Conservation (phyloP, 1,140 invertebrate genomes). For the Daktulosphaira vitifoliae region DNA sequence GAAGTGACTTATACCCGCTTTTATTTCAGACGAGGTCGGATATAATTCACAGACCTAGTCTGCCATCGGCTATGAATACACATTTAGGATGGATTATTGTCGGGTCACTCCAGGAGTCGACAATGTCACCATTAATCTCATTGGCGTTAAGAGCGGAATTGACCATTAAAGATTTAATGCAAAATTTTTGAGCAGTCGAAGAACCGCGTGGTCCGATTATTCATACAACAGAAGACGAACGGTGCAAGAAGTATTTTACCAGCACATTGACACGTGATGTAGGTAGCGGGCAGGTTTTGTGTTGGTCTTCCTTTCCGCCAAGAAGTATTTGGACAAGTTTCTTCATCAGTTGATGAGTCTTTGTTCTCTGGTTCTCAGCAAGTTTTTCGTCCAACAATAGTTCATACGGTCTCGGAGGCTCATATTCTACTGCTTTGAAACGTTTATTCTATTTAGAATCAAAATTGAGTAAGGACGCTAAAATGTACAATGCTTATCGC, state of each 20-base stretch:
- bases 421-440: not conserved
- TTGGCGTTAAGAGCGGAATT: no score
- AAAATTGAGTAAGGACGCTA: not conserved
- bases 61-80: no score
- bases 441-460: not conserved
- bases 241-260: not conserved
- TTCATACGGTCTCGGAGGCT: not conserved
- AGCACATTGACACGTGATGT: not conserved
- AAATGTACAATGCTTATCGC: not conserved
- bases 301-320: not conserved
- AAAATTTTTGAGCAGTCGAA: not conserved
- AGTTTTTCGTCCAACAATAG: not conserved
- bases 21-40: not conserved
- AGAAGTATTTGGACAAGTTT: not conserved
- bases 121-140: no score
- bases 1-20: not conserved
- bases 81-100: no score
- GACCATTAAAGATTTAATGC: no score
- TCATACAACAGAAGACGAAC: not conserved
- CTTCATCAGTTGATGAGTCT: not conserved
- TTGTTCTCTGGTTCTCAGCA: not conserved
- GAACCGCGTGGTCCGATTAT: not conserved
- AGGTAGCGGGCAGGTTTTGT: not conserved
- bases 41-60: not conserved
- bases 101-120: no score